phyloP scores from a whole-genome alignment of 2,113 vertebrate genomes.

The Perognathus longimembris region DNA sequence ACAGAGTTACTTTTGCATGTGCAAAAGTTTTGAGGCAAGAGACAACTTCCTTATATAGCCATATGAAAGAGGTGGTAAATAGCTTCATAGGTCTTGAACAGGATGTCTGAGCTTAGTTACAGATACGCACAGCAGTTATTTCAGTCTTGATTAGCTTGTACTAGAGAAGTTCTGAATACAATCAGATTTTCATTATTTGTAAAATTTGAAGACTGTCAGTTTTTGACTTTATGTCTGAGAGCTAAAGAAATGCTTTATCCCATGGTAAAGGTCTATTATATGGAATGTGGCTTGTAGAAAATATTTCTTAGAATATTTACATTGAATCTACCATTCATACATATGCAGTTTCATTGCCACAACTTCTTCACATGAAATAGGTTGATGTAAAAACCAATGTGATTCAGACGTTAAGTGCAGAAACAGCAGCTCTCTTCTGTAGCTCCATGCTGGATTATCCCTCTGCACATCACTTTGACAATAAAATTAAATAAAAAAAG shows the following conservation, averaged over 20 bases:
- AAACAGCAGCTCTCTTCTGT: background rate
- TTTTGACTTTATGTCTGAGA: background rate
- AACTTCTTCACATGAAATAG: background rate
- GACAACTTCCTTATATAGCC: background rate
- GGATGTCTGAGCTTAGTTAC: background rate
- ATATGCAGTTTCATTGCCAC: background rate
- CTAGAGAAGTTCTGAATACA: background rate
- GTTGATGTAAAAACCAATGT: background rate
- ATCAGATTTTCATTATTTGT: background rate
- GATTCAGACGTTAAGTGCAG: background rate
- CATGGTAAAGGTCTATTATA: background rate
- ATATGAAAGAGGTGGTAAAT: background rate
- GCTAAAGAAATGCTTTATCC: slow-evolving; percentile 15
- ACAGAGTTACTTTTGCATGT: background rate
- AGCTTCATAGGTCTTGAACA: background rate
- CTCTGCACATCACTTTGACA: too few relatives aligned
- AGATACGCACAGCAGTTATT: background rate
- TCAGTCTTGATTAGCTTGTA: background rate
- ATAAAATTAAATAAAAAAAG: too few relatives aligned
- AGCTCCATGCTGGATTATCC: background rate
- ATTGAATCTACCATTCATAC: background rate
- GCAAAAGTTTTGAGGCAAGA: background rate
- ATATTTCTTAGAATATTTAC: background rate
- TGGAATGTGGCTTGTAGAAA: background rate
- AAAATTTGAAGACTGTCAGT: background rate